Base-by-base conservation (phyloP, 1,140 invertebrate species). In the Polypedilum vanderplanki region DNA sequence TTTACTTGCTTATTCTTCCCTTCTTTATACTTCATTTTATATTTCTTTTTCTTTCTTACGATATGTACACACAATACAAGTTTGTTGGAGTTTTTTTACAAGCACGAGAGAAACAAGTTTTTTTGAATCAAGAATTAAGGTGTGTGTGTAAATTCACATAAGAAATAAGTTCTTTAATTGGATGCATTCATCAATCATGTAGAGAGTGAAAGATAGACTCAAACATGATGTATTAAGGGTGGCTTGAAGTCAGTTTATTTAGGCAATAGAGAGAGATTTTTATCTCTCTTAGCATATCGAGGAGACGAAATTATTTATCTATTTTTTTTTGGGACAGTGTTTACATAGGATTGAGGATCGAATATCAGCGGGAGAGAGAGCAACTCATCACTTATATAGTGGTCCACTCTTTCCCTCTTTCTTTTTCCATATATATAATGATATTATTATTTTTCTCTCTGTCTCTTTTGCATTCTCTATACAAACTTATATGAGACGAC, bases 111-210 rank as follows among this genome's bases (percentile, higher is more conserved):
- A 70, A 70, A 70, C 65, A 70, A 70, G 65, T 70, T 70, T 67
- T n/a, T 57, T 57, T n/a, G 12, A 57, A 57, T 33, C 24, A 33
- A 18, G 20, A 22, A 70, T 70, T 70, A 70, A 70, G 65, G 65
- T 70, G 65, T 70, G 65, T 70, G 65, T 8, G 65, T 70, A 22
- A 57, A 57, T 57, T 57, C 46, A 57, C 46, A 57, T 57, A 57
- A 57, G 46, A 46, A 46, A 67, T 70, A 70, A 70, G 65, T 70
- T 70, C 20, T 70, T 70, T 70, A 70, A 70, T 70, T 70, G 65
- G 65, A 20, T 20, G 20, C 18, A 70, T 70, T 22, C 65, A 70
- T 70, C 65, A 70, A 70, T 70, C 65, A 70, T 70, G 65, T 70
- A 18, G 8, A 70, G 65, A 9, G 64, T 17, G 17, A 20, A 20